phyloP scores from a whole-genome alignment of 2,888 invertebrate species.

The Pseudanteris insignis region DNA sequence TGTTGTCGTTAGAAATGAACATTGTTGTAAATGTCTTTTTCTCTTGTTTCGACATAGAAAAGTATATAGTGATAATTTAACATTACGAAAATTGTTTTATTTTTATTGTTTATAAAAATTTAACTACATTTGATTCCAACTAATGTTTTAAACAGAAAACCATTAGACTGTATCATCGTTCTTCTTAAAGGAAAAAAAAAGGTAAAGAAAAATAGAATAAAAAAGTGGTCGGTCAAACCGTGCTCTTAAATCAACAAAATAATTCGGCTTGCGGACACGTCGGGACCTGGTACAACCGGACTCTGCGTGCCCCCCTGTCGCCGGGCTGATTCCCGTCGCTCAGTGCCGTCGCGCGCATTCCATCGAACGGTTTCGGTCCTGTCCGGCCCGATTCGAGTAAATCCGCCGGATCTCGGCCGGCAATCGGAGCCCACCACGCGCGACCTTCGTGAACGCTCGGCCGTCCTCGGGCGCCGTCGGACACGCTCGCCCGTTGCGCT shows the following conservation, averaged over 20 bases:
- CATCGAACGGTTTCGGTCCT: conserved; percentile 50
- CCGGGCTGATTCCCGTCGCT: conserved; percentile 9
- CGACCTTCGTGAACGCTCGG: conserved; percentile 20
- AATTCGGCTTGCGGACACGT: conserved; percentile 8
- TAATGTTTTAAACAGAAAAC: too few species aligned
- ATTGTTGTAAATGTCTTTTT: too few species aligned
- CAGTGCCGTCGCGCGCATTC: conserved; percentile 62
- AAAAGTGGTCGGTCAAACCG: too few species aligned
- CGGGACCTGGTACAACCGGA: conserved; percentile 38
- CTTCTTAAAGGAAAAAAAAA: too few species aligned
- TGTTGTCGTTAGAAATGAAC: too few species aligned
- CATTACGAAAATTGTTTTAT: too few species aligned
- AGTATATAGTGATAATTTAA: too few species aligned
- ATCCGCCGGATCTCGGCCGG: conserved; percentile 11
- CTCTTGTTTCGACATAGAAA: too few species aligned
- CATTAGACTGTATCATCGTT: too few species aligned
- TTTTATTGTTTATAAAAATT: too few species aligned
- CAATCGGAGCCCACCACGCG: conserved; percentile 28
- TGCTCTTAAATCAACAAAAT: too few species aligned
- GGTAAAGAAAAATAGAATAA: neutral
- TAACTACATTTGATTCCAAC: too few species aligned
- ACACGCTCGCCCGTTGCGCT: conserved; percentile 9
- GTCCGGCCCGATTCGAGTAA: conserved; percentile 16
- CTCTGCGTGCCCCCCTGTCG: conserved; percentile 28
- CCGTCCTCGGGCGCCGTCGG: conserved; percentile 27